Conservation (phyloP, 2,113 vertebrate genomes). For the Tonatia bakeri region DNA sequence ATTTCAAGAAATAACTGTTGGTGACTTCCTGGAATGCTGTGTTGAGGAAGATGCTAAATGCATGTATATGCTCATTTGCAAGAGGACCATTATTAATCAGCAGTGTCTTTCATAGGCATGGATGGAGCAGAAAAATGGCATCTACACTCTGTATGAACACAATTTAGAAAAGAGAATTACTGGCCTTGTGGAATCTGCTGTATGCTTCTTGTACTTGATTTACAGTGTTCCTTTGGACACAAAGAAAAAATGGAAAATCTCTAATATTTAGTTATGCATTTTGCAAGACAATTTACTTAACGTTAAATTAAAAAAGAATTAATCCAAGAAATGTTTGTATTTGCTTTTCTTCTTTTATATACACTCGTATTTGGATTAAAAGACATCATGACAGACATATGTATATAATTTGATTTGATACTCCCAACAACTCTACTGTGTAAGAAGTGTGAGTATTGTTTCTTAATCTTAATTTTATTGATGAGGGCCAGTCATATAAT, state of each 20-base stretch:
- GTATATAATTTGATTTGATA: neutral
- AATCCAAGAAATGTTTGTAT: neutral
- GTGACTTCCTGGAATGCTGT: neutral
- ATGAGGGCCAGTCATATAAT: neutral
- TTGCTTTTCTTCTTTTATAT: neutral
- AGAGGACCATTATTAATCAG: neutral
- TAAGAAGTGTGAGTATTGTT: neutral
- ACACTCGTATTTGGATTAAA: neutral
- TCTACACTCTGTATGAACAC: neutral
- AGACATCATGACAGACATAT: neutral
- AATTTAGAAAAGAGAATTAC: neutral
- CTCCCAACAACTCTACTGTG: neutral
- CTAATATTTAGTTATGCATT: neutral
- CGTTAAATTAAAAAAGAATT: neutral
- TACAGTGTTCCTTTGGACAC: neutral
- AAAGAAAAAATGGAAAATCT: neutral
- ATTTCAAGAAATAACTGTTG: neutral
- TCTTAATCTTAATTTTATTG: conserved; percentile 14
- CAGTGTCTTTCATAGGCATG: neutral
- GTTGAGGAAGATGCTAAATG: neutral
- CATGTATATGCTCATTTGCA: neutral
- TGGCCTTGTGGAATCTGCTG: neutral
- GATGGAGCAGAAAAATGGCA: neutral
- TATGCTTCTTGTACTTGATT: neutral
- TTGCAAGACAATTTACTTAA: neutral